Base-by-base conservation (phyloP, 2,113 vertebrate genomes). In the Numenius arquata region DNA sequence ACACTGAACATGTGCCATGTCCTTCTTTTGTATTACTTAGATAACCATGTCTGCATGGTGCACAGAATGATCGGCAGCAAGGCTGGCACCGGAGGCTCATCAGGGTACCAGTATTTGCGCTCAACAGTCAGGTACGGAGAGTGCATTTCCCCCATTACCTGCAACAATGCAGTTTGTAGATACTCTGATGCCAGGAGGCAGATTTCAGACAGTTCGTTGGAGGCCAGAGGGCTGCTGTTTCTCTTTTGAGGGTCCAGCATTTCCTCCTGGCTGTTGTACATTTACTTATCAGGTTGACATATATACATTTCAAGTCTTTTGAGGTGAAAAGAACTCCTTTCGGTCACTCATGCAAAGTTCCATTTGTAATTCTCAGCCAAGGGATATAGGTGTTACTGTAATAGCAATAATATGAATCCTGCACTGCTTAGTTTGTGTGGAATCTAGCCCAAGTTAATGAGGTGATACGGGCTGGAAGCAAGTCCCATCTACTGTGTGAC, bases 41-140 rank as follows among this genome's bases (percentile, higher is more conserved):
- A 99, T 94, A 99, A 99, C 89, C 99, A 99, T 0, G 99, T 99
- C 68, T 99, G 99, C 97, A 98, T 99, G 98, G 99, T 99, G 87
- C 99, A 99, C 94, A 98, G 99, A 47, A 99, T 99, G 99, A 99
- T 99, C 86, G 99, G 99, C 91, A 99, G 98, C 97, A 99, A 99
- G 90, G 98, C 98, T 20, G 99, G 99, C 77, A 99, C 99, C 0
- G 99, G 99, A 1, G 99, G 99, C 9, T 99, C 99, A 38, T 99
- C 99, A 23, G 99, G 99, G 8, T 99, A 99, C 96, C 99, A 99
- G 11, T 99, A 99, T 92, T 97, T 99, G 91, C 98, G 99, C 82
- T 99, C 99, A 9, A 99, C 99, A 8, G 98, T 99, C 96, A 99
- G 99, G 99, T 99, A 97, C 71, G 95, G 40, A 10, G 14, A 34